Percentiles rank a stretch among this genome's conserved stretches.
phyloP scores from a whole-genome alignment of 2,888 invertebrate species.

The Lasioglossum oenotherae region DNA sequence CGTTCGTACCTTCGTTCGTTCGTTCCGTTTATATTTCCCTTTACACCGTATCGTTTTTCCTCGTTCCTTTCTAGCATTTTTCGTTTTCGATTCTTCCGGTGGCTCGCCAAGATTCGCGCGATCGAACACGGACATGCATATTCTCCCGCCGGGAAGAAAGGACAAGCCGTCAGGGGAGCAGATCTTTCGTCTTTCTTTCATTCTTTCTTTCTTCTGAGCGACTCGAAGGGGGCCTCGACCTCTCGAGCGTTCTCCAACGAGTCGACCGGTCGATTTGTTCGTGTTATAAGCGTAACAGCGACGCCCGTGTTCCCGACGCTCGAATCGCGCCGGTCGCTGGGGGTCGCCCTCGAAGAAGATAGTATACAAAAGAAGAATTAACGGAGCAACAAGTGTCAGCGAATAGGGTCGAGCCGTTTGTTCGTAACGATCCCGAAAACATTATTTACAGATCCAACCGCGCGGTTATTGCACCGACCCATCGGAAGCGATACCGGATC shows the following conservation, averaged over 20 bases:
- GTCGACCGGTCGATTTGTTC: slow-evolving; percentile 31
- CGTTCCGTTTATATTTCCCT: background rate
- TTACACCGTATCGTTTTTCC: slow-evolving; percentile 8
- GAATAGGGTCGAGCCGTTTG: slow-evolving; percentile 38
- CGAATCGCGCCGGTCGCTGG: background rate
- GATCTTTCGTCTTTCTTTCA: background rate
- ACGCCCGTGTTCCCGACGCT: slow-evolving; percentile 19
- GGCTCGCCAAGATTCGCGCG: slow-evolving; percentile 9
- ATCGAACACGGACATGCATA: background rate
- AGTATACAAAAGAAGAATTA: slow-evolving; percentile 18
- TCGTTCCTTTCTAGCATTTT: background rate
- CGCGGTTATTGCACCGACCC: slow-evolving; percentile 22
- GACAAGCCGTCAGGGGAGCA: background rate
- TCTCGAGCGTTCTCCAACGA: slow-evolving; percentile 3
- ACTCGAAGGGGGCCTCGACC: background rate
- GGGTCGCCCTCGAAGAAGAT: background rate
- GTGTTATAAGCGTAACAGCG: slow-evolving; percentile 19
- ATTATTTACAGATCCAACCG: slow-evolving; percentile 56
- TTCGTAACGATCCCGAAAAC: slow-evolving; percentile 44
- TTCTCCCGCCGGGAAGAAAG: background rate
- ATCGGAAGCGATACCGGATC: slow-evolving; percentile 15
- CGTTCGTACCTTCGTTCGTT: background rate
- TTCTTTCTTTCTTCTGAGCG: background rate
- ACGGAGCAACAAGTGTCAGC: slow-evolving; percentile 38
- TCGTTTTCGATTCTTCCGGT: background rate